phyloP scores from a whole-genome alignment of 1,140 invertebrate genomes.

The Lineus longissimus region DNA sequence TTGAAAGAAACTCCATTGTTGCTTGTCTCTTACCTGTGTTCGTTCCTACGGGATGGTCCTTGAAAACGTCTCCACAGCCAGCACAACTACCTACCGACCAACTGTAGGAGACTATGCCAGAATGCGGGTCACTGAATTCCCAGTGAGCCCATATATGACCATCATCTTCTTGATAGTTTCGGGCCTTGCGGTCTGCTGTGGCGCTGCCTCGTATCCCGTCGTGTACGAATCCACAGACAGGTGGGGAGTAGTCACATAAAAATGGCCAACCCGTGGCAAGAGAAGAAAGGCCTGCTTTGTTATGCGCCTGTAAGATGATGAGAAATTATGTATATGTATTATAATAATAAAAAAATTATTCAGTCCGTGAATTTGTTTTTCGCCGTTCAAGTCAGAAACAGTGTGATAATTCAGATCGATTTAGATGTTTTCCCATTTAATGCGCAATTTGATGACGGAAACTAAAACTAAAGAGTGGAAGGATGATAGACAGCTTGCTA shows the following conservation, averaged over 20 bases:
- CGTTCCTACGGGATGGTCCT: conserved; percentile 16
- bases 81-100: conserved; percentile 25
- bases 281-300: conserved; percentile 24
- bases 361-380: too few relatives aligned
- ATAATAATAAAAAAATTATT: too few relatives aligned
- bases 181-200: not conserved
- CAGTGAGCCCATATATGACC: conserved; percentile 14
- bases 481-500: too few relatives aligned
- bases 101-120: conserved; percentile 16
- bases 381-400: too few relatives aligned
- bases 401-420: too few relatives aligned
- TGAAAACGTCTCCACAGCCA: conserved; percentile 22
- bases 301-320: conserved; percentile 24
- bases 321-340: not conserved
- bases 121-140: conserved; percentile 22
- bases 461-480: too few relatives aligned
- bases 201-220: conserved; percentile 12
- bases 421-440: too few relatives aligned
- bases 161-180: conserved; percentile 12
- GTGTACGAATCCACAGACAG: conserved; percentile 21
- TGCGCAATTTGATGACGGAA: too few relatives aligned
- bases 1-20: too few relatives aligned
- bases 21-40: too few relatives aligned
- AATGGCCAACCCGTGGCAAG: conserved; percentile 19
- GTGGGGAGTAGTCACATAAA: conserved; percentile 18